Evolutionary conservation across 2,797 vertebrate genomes (phyloP).

Genomic region (Sphaeramia orbicularis): DNA sequence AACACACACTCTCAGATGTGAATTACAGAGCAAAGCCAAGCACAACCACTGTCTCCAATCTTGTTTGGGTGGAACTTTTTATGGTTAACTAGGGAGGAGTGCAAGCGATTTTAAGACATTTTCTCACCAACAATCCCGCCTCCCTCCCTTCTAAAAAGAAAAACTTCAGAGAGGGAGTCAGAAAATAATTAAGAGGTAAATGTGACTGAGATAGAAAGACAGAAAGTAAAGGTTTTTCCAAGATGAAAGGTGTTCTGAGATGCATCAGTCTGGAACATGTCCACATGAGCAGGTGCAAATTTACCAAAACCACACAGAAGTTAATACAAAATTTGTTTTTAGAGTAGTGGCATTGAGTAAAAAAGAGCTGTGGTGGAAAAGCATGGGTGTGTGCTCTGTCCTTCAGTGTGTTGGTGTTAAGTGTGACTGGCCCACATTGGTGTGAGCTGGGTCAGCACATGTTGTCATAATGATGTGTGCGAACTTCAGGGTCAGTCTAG

Average conservation of each 20-base stretch:
- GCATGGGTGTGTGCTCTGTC: too few species aligned
- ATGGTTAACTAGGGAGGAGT: slow-evolving; percentile 79
- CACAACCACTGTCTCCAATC: slow-evolving; percentile 77
- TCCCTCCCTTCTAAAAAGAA: neutral
- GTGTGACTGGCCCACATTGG: neutral
- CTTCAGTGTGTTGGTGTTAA: too few species aligned
- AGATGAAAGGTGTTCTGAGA: too few species aligned
- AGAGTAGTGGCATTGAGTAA: too few species aligned
- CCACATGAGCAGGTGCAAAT: too few species aligned
- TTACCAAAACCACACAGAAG: too few species aligned
- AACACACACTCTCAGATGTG: slow-evolving; percentile 63
- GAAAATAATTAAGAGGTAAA: slow-evolving; percentile 22
- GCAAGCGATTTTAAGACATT: slow-evolving; percentile 65
- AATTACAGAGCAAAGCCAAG: slow-evolving; percentile 78
- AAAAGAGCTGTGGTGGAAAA: too few species aligned
- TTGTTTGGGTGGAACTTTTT: slow-evolving; percentile 82
- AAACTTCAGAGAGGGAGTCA: neutral
- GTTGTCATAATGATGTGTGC: slow-evolving; percentile 15
- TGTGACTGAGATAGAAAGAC: slow-evolving; percentile 11
- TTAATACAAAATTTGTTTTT: too few species aligned
- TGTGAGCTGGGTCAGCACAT: slow-evolving; percentile 1
- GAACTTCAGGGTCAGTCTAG: slow-evolving; percentile 51
- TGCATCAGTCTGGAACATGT: too few species aligned
- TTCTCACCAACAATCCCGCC: slow-evolving; percentile 56
- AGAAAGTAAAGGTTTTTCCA: too few species aligned